phyloP scores from a whole-genome alignment of 2,797 vertebrate genomes.

The Echiichthys vipera region DNA sequence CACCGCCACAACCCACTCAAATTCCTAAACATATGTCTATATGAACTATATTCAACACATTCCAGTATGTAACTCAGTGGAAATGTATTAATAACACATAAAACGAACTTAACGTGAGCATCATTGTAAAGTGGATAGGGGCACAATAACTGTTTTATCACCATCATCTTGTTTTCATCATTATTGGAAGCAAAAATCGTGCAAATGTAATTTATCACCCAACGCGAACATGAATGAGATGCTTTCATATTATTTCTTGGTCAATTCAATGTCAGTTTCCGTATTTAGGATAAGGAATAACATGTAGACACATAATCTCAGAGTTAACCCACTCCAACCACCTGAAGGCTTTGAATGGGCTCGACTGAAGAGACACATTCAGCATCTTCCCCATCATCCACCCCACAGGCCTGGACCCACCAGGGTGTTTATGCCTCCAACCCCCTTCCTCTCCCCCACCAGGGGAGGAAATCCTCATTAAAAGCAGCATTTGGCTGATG shows the following conservation, averaged over 20 bases:
- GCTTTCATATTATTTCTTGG: neutral
- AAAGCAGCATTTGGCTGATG: conserved; percentile 15
- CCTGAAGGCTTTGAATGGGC: conserved; percentile 31
- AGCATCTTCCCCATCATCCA: conserved; percentile 40
- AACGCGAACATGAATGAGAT: no score
- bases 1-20: no score
- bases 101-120: no score
- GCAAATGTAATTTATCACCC: no score
- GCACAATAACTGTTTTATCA: no score
- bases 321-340: conserved; percentile 21
- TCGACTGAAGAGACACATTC: conserved; percentile 24
- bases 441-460: conserved; percentile 16
- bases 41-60: no score
- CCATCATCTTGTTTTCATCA: no score
- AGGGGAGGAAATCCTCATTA: conserved; percentile 38
- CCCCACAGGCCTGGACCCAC: conserved; percentile 38
- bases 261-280: neutral
- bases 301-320: neutral
- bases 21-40: no score
- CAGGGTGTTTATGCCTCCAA: conserved; percentile 13
- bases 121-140: no score
- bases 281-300: neutral
- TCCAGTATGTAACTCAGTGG: no score
- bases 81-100: no score
- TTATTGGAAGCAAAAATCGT: no score